phyloP scores from a whole-genome alignment of 2,888 invertebrate genomes.

The Charanyca ferruginea region DNA sequence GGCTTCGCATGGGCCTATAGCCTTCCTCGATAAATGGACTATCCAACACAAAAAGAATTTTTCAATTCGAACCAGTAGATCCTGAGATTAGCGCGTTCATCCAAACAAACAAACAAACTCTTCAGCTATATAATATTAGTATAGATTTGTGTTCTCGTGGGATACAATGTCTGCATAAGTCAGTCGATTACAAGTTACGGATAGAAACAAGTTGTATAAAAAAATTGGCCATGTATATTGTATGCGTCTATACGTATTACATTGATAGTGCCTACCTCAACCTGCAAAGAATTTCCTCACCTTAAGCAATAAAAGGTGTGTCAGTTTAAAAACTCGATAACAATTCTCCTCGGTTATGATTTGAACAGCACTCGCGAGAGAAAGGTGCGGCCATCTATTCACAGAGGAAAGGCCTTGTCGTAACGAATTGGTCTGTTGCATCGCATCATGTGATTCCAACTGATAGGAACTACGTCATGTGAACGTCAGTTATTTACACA shows the following conservation, averaged over 20 bases:
- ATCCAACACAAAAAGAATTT: too few relatives aligned
- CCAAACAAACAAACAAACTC: too few relatives aligned
- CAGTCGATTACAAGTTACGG: too few relatives aligned
- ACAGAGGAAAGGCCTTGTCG: slow-evolving; percentile 61
- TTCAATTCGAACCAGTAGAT: too few relatives aligned
- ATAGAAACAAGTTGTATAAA: too few relatives aligned
- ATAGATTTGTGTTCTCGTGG: too few relatives aligned
- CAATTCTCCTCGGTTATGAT: neutral
- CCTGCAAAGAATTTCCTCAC: neutral
- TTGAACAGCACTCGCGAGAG: slow-evolving; percentile 47
- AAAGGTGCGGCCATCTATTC: slow-evolving; percentile 57
- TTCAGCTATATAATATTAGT: too few relatives aligned
- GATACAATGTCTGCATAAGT: too few relatives aligned
- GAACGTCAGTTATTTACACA: slow-evolving; percentile 34
- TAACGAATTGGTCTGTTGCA: slow-evolving; percentile 33
- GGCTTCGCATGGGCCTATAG: too few relatives aligned
- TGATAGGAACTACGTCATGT: slow-evolving; percentile 46
- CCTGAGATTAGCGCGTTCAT: too few relatives aligned
- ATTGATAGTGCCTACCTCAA: neutral
- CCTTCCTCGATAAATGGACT: too few relatives aligned
- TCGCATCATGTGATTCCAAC: slow-evolving; percentile 51
- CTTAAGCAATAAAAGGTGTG: slow-evolving; percentile 19
- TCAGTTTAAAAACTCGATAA: slow-evolving; percentile 21
- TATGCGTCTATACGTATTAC: neutral
- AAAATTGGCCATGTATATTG: neutral